Evolutionary conservation across 1,140 invertebrate species (phyloP).

Genomic region (Lanistes nyassanus): DNA sequence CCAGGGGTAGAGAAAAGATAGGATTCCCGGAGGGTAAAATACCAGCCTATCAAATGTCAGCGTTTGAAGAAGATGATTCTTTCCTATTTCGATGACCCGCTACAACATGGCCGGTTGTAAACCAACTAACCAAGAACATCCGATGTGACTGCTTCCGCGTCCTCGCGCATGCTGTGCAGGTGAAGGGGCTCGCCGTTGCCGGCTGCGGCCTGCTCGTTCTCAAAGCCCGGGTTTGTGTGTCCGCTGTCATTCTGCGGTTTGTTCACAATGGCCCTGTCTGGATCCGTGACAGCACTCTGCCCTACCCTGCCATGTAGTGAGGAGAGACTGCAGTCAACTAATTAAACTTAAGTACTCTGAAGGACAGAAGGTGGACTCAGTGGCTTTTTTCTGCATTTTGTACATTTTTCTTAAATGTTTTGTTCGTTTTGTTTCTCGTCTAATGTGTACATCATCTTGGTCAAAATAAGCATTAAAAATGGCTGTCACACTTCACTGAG

Average conservation of each 20-base stretch:
- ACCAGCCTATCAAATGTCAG: not conserved
- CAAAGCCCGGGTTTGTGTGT: not conserved
- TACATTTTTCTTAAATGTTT: too few species aligned
- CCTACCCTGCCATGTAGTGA: not conserved
- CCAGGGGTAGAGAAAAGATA: not conserved
- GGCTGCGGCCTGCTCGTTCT: not conserved
- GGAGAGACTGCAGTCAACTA: too few species aligned
- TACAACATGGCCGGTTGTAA: not conserved
- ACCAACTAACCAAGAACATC: slow-evolving; percentile 10
- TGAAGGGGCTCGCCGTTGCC: not conserved
- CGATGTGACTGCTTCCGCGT: not conserved
- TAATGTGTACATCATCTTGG: not conserved
- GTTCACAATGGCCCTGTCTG: not conserved
- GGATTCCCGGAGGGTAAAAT: not conserved
- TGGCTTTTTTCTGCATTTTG: too few species aligned
- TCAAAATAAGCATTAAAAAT: not conserved
- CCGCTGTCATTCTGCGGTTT: not conserved
- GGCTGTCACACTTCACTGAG: not conserved
- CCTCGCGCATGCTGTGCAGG: not conserved
- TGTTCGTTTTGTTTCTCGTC: too few species aligned
- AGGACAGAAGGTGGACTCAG: too few species aligned
- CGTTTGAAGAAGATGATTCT: not conserved
- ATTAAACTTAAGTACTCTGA: too few species aligned
- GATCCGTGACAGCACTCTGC: slow-evolving; percentile 10
- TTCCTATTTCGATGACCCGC: not conserved